Percentiles rank a stretch among this genome's conserved stretches.
Conservation (phyloP, 1,140 invertebrate genomes). For the Colletes gigas region DNA sequence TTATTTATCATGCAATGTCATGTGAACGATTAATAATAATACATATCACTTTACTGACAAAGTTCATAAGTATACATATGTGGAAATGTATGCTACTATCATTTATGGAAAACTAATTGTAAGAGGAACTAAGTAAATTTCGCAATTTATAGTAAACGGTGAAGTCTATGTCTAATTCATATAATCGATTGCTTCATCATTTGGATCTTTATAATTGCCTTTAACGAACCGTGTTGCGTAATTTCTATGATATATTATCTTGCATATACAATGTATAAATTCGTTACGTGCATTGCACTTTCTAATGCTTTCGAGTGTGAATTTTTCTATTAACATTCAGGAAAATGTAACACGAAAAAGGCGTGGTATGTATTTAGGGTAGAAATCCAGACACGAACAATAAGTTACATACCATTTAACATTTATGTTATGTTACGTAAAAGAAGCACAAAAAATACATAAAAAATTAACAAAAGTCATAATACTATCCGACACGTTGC, state of each 20-base stretch:
- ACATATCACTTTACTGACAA: too few species aligned
- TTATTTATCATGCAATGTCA: too few species aligned
- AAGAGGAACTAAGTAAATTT: too few species aligned
- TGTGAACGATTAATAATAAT: too few species aligned
- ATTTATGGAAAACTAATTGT: too few species aligned
- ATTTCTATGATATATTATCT: conserved; percentile 17
- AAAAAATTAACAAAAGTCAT: background rate
- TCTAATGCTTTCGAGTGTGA: conserved; percentile 15
- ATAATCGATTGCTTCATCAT: background rate
- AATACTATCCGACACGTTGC: too few species aligned
- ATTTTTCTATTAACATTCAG: conserved; percentile 25
- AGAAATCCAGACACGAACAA: background rate
- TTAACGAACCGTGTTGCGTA: background rate
- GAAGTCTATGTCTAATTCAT: background rate
- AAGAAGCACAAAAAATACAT: background rate
- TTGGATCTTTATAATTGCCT: background rate
- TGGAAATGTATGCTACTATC: too few species aligned
- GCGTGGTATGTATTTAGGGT: background rate
- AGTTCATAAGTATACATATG: too few species aligned
- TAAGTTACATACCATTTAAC: background rate
- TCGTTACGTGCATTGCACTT: conserved; percentile 8
- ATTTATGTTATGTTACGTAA: background rate
- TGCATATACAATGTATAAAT: background rate
- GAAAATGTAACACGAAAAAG: too few species aligned
- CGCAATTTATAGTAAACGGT: too few species aligned